A percentile compares a stretch with the other conserved stretches of the same genome.
phyloP scores from a whole-genome alignment of 2,113 vertebrate species.

The Ailurus styani region DNA sequence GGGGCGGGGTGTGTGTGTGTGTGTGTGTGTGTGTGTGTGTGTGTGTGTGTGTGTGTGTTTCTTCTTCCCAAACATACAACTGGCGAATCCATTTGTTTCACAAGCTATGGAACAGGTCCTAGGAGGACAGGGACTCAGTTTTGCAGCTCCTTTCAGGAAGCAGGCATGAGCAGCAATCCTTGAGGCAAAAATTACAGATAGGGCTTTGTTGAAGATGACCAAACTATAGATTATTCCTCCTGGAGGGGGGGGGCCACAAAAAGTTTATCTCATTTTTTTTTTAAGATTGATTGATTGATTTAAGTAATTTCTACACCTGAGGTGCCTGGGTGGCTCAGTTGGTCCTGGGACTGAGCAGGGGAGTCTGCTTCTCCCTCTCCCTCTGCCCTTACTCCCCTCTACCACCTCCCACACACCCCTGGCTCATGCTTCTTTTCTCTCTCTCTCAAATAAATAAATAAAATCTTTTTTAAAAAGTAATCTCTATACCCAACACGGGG shows the following conservation, averaged over 20 bases:
- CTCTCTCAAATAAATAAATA: too few species aligned
- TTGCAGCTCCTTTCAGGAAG: neutral
- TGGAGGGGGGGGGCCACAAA: neutral
- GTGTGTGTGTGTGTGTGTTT: neutral
- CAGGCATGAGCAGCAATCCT: neutral
- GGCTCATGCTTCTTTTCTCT: too few species aligned
- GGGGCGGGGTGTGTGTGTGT: too few species aligned
- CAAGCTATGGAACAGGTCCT: neutral
- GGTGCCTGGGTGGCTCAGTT: too few species aligned
- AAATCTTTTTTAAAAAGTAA: too few species aligned
- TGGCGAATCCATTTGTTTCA: neutral
- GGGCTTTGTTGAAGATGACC: neutral
- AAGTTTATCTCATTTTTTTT: neutral
- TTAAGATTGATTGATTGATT: too few species aligned
- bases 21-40: neutral
- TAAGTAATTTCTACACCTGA: too few species aligned
- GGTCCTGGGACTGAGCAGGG: too few species aligned
- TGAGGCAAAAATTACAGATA: neutral
- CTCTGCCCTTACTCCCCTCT: too few species aligned
- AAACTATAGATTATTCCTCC: neutral
- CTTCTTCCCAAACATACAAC: slow-evolving; percentile 2
- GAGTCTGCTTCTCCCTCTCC: too few species aligned
- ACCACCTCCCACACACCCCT: too few species aligned
- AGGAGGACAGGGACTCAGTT: neutral
- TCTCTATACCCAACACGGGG: too few species aligned